These are phyloP conservation scores for Leptinotarsa defecta DNA, from an alignment of 1,140 invertebrate genomes.

Conservation along the genomic window DNA sequence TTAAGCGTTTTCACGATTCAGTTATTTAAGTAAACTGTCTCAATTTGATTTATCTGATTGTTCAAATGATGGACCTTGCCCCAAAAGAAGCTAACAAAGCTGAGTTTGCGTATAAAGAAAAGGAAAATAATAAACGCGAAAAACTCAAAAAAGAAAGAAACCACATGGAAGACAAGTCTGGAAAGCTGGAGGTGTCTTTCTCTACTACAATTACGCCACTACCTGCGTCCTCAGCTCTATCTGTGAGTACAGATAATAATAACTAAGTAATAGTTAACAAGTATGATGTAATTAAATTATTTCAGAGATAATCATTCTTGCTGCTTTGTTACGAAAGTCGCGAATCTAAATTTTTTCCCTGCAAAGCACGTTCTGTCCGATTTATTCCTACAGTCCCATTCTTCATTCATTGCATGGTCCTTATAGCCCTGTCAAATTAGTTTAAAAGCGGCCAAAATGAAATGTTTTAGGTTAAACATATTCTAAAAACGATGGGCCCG, in stretches of 20 bases:
- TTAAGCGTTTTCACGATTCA: conserved; percentile 10
- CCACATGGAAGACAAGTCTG: neutral
- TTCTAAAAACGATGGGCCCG: too few species aligned
- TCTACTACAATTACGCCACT: neutral
- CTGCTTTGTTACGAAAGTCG: too few species aligned
- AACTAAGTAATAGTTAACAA: too few species aligned
- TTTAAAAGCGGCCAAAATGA: too few species aligned
- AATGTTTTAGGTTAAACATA: too few species aligned
- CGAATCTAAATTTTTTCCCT: too few species aligned
- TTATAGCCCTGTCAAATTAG: too few species aligned
- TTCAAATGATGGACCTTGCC: conserved; percentile 9
- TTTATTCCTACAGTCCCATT: too few species aligned
- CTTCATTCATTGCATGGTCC: too few species aligned
- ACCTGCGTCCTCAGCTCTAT: neutral
- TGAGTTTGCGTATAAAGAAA: neutral
- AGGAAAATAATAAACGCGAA: neutral
- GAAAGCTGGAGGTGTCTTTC: neutral
- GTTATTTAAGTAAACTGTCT: conserved; percentile 18
- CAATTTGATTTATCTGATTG: neutral
- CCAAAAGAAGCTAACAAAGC: neutral
- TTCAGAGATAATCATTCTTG: too few species aligned
- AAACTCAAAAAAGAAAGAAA: conserved; percentile 4
- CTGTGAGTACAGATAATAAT: neutral
- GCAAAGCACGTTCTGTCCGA: too few species aligned
- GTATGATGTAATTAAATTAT: too few species aligned